Conservation (phyloP, 2,888 invertebrate genomes). For the Onthophagus sagittarius region DNA sequence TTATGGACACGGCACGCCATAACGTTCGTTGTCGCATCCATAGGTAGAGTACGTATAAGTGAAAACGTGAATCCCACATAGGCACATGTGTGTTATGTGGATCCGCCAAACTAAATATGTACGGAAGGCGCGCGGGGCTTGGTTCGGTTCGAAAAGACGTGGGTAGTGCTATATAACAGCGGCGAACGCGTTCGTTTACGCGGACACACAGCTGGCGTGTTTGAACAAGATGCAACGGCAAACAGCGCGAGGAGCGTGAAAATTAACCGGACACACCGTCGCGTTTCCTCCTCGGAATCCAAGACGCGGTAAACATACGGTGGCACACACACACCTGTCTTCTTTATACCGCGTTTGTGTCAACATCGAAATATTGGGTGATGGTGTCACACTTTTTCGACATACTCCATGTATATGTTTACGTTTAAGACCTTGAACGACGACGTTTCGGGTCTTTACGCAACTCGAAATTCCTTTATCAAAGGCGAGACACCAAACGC, state of each 20-base stretch:
- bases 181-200: conserved; percentile 8
- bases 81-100: neutral
- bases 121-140: conserved; percentile 1
- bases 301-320: conserved; percentile 28
- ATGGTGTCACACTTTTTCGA: neutral
- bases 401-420: neutral
- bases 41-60: neutral
- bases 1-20: neutral
- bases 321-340: conserved; percentile 27
- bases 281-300: conserved; percentile 26
- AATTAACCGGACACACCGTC: conserved; percentile 22
- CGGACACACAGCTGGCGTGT: conserved; percentile 14
- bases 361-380: conserved; percentile 21
- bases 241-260: conserved; percentile 29
- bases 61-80: conserved; percentile 5
- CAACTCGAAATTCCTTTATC: neutral
- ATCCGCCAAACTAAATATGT: neutral
- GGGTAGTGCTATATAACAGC: conserved; percentile 5
- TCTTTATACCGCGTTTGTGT: conserved; percentile 16
- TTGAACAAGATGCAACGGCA: conserved; percentile 24
- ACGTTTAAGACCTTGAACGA: neutral
- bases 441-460: neutral
- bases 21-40: neutral
- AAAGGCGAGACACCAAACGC: neutral
- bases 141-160: neutral